Conservation (phyloP, 2,113 vertebrate genomes). For the Clarias macrocephalus region DNA sequence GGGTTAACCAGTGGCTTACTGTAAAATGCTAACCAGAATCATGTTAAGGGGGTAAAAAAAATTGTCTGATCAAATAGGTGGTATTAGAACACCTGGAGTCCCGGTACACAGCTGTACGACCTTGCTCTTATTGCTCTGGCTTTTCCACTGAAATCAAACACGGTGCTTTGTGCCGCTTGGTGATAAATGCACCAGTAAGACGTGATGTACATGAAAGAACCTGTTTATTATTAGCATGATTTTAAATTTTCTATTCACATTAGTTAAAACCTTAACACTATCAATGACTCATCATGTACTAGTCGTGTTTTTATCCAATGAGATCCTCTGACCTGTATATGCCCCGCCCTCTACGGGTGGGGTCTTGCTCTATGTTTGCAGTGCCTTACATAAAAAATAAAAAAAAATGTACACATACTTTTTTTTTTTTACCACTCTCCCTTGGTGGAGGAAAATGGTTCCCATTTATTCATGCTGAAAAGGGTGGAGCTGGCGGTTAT, state of each 20-base stretch:
- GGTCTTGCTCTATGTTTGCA: neutral
- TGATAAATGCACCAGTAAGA: neutral
- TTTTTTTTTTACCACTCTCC: neutral
- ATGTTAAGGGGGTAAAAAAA: neutral
- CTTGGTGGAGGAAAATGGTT: neutral
- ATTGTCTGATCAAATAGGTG: too few relatives aligned
- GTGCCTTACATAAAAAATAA: too few relatives aligned
- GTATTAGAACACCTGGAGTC: neutral
- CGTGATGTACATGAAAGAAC: neutral
- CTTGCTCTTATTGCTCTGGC: neutral
- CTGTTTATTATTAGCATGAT: neutral
- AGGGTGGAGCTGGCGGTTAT: neutral
- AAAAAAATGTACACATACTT: too few relatives aligned
- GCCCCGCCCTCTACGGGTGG: neutral
- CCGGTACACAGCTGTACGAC: neutral
- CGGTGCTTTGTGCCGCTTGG: too few relatives aligned
- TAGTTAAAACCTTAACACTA: neutral
- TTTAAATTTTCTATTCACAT: neutral
- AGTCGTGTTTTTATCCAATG: neutral
- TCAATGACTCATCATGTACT: neutral
- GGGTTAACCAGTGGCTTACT: neutral
- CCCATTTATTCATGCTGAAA: neutral
- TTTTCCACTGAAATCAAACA: too few relatives aligned
- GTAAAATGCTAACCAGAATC: neutral
- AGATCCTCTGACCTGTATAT: too few relatives aligned